These are phyloP conservation scores for Erynnis tages DNA, from an alignment of 2,888 invertebrate genomes.

Conservation along the genomic window DNA sequence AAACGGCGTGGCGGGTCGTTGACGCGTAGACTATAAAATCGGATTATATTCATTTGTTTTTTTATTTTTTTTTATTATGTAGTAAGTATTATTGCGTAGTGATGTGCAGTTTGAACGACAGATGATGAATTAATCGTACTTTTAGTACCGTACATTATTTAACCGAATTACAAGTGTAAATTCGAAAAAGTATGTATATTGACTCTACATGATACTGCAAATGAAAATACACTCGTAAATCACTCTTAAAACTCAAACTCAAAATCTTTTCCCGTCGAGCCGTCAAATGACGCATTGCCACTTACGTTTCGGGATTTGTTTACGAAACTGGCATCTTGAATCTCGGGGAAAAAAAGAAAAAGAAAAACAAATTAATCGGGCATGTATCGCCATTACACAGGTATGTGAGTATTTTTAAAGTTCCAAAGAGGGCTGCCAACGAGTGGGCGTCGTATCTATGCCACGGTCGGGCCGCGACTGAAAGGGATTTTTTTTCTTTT, in stretches of 20 bases:
- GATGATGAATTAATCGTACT: too few species aligned
- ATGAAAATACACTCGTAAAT: background rate
- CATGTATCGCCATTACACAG: conserved; percentile 40
- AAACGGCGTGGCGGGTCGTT: conserved; percentile 57
- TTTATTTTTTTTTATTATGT: background rate
- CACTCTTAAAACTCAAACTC: conserved; percentile 26
- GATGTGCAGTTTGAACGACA: too few species aligned
- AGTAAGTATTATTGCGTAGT: too few species aligned
- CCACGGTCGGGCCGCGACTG: conserved; percentile 55
- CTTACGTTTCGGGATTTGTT: background rate
- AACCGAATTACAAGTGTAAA: too few species aligned
- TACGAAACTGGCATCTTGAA: conserved; percentile 5
- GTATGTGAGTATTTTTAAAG: conserved; percentile 51
- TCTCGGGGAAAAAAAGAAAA: conserved; percentile 17
- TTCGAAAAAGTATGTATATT: background rate
- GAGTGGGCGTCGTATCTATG: conserved; percentile 67
- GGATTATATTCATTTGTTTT: conserved; percentile 3
- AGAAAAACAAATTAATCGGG: conserved; percentile 38
- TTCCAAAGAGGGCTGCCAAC: conserved; percentile 58
- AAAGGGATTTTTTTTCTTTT: conserved; percentile 48
- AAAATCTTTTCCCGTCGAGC: conserved; percentile 3
- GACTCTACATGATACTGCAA: background rate
- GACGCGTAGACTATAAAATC: conserved; percentile 46
- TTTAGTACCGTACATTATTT: too few species aligned
- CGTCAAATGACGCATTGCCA: conserved; percentile 7